Percentiles rank a stretch among this genome's conserved stretches.
These are phyloP conservation scores for Stomatorhinus ivindoensis DNA, from an alignment of 2,113 vertebrate genomes.

Conservation along the genomic window DNA sequence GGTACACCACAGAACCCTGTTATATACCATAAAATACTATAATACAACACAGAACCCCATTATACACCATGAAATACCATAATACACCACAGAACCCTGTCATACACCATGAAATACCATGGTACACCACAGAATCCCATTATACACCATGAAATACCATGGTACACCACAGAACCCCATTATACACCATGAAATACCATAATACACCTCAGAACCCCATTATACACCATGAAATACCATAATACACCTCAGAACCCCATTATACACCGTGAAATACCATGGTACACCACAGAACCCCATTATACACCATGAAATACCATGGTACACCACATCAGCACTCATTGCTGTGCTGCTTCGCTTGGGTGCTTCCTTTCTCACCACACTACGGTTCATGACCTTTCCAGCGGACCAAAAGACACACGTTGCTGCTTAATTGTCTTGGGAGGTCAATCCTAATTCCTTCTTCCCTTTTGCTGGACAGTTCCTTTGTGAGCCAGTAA, in stretches of 20 bases:
- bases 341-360: neutral
- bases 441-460: slow-evolving; percentile 12
- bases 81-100: too few relatives aligned
- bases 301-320: neutral
- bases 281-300: too few relatives aligned
- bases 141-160: neutral
- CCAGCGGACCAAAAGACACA: neutral
- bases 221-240: too few relatives aligned
- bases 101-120: too few relatives aligned
- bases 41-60: neutral
- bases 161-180: neutral
- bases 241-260: too few relatives aligned
- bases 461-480: neutral
- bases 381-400: neutral
- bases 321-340: neutral
- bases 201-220: too few relatives aligned
- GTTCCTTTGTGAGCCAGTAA: neutral
- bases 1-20: neutral
- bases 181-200: neutral
- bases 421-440: neutral
- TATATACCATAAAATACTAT: neutral
- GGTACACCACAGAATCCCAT: neutral
- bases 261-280: neutral
- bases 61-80: neutral
- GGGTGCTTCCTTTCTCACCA: neutral